Evolutionary conservation across 2,888 invertebrate species (phyloP).

Genomic region (Trachelus iudaicus): DNA sequence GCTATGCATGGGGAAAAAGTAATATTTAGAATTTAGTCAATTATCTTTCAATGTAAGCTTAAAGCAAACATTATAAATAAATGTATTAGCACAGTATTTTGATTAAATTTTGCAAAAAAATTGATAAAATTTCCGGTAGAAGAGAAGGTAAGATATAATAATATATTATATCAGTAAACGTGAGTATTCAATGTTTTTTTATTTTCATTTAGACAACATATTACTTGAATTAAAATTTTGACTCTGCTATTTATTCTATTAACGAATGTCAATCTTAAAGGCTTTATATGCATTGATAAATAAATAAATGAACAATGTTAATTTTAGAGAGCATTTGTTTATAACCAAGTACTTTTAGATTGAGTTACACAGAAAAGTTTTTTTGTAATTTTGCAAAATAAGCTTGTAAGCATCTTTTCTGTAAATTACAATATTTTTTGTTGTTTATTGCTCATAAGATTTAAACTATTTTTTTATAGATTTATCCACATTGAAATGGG

Average conservation of each 20-base stretch:
- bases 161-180: not conserved
- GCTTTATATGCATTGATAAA: not conserved
- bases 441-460: not conserved
- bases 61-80: not conserved
- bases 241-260: not conserved
- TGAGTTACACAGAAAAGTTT: not conserved
- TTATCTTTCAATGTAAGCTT: not conserved
- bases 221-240: not conserved
- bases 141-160: not conserved
- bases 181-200: not conserved
- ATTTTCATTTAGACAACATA: not conserved
- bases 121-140: not conserved
- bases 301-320: not conserved
- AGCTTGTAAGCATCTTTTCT: not conserved
- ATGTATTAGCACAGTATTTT: not conserved
- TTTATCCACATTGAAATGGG: constrained; percentile 25
- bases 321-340: not conserved
- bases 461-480: not conserved
- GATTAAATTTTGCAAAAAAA: not conserved
- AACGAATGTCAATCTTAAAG: not conserved
- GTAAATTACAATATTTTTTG: not conserved
- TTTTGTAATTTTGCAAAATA: not conserved
- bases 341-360: not conserved
- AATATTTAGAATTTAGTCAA: not conserved
- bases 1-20: not conserved